phyloP scores from a whole-genome alignment of 2,113 vertebrate species.

The Rhinolophus ferrumequinum region DNA sequence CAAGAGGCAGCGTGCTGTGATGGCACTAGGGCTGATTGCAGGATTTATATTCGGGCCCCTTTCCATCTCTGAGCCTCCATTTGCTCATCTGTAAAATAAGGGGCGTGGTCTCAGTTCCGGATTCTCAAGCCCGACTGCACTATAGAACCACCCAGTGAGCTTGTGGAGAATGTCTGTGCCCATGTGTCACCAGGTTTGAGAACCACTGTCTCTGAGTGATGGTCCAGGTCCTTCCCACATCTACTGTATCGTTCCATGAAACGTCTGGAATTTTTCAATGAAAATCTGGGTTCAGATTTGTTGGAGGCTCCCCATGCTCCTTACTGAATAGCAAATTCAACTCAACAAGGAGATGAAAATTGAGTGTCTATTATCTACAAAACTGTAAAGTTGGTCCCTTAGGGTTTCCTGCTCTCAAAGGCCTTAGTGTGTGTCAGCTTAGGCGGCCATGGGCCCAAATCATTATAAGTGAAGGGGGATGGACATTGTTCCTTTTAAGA shows the following conservation, averaged over 20 bases:
- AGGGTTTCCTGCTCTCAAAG: background rate
- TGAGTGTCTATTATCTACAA: background rate
- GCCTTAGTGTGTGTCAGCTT: background rate
- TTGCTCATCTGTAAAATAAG: background rate
- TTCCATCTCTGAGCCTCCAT: background rate
- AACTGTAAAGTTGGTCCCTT: background rate
- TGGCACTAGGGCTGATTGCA: background rate
- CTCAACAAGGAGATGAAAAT: background rate
- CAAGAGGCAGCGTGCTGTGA: background rate
- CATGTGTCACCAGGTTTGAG: background rate
- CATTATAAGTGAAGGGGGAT: background rate
- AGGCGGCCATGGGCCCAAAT: background rate
- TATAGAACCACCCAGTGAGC: background rate
- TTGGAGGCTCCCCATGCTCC: background rate
- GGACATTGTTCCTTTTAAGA: background rate
- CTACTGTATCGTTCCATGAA: background rate
- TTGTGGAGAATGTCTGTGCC: background rate
- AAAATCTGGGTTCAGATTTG: background rate
- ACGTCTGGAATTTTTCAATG: background rate
- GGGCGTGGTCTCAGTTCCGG: no score
- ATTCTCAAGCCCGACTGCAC: background rate
- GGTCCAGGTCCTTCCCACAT: background rate
- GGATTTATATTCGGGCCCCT: background rate
- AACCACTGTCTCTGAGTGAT: background rate
- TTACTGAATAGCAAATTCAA: conserved; percentile 26